Conservation (phyloP, 2,888 invertebrate species). For the Agonopterix subpropinquella region DNA sequence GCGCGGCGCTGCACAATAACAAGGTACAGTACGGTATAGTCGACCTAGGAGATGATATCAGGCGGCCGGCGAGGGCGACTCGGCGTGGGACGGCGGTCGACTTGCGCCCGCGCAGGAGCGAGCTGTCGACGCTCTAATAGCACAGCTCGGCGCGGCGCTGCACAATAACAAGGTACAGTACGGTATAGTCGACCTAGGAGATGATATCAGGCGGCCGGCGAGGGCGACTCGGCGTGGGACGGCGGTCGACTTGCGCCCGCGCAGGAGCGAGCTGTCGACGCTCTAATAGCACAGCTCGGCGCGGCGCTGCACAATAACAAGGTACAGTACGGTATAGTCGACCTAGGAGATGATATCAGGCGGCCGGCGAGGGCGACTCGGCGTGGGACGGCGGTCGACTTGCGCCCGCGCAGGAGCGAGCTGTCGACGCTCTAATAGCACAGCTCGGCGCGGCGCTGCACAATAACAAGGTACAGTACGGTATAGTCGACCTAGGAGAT, state of each 20-base stretch:
- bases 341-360: constrained; percentile 4
- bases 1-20: constrained; percentile 59
- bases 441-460: constrained; percentile 57
- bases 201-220: constrained; percentile 11
- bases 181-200: not conserved
- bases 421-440: constrained; percentile 65
- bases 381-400: constrained; percentile 28
- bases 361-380: constrained; percentile 14
- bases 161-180: constrained; percentile 56
- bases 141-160: constrained; percentile 54
- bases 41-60: constrained; percentile 1
- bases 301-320: constrained; percentile 64
- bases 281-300: constrained; percentile 56
- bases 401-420: no score
- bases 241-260: no score
- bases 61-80: constrained; percentile 15
- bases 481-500: not conserved
- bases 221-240: constrained; percentile 20
- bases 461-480: constrained; percentile 52
- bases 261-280: no score
- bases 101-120: no score
- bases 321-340: constrained; percentile 22
- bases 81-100: constrained; percentile 25
- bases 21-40: constrained; percentile 33
- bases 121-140: constrained; percentile 68